Conservation (phyloP, 2,797 vertebrate genomes). For the Spondyliosoma cantharus region DNA sequence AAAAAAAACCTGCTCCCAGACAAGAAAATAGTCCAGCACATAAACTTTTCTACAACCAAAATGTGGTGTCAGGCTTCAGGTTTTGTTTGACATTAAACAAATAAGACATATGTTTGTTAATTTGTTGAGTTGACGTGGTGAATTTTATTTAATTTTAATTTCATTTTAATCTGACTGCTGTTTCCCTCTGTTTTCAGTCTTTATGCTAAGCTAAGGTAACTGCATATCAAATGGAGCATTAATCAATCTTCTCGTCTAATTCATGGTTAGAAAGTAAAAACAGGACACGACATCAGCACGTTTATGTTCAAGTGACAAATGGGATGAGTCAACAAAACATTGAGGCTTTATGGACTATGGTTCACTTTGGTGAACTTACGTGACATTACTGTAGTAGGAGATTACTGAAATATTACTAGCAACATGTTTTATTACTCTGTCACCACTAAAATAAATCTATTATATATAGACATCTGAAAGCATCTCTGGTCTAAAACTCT, state of each 20-base stretch:
- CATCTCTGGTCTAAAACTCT: no score
- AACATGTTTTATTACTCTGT: no score
- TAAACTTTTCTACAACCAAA: not conserved
- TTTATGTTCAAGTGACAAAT: no score
- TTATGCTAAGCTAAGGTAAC: conserved; percentile 2
- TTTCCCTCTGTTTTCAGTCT: not conserved
- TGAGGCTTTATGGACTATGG: no score
- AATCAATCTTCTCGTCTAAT: not conserved
- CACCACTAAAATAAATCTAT: no score
- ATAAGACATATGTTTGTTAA: not conserved
- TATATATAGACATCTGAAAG: no score
- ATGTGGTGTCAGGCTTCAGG: not conserved
- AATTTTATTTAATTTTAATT: no score
- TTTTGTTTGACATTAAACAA: not conserved
- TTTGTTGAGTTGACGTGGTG: not conserved
- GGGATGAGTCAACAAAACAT: no score
- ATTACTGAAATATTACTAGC: no score
- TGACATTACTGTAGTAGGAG: no score
- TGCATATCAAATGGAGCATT: not conserved
- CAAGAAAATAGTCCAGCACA: not conserved
- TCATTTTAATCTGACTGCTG: no score
- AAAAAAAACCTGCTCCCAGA: not conserved
- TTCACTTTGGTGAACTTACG: no score
- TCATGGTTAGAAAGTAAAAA: not conserved
- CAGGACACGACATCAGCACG: not conserved